Evolutionary conservation across 1,140 invertebrate species (phyloP).

Genomic region (Oreohelix idahoensis): DNA sequence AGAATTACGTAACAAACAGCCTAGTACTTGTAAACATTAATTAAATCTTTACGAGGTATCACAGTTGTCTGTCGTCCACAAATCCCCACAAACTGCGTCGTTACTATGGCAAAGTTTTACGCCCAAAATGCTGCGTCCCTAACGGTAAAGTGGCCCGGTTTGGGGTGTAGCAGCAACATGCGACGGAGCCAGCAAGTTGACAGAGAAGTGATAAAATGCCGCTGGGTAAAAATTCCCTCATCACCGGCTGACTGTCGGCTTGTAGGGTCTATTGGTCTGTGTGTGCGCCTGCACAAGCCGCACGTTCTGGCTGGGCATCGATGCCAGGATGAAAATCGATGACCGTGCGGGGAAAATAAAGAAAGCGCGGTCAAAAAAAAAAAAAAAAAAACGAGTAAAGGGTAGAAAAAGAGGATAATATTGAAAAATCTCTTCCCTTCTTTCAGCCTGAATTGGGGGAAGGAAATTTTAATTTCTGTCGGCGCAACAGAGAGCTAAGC

Average conservation of each 20-base stretch:
- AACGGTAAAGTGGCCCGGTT: not conserved
- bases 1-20: too few relatives aligned
- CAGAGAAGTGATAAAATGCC: slow-evolving; percentile 5
- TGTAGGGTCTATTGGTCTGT: not conserved
- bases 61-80: not conserved
- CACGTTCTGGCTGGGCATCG: not conserved
- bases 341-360: not conserved
- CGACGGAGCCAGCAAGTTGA: slow-evolving; percentile 13
- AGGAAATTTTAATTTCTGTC: slow-evolving; percentile 7
- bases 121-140: not conserved
- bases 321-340: slow-evolving; percentile 1
- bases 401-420: not conserved
- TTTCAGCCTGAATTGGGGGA: too few relatives aligned
- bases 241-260: slow-evolving; percentile 16
- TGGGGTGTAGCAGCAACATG: not conserved
- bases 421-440: not conserved
- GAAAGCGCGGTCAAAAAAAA: not conserved
- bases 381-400: not conserved
- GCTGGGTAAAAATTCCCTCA: slow-evolving; percentile 14
- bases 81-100: not conserved
- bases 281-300: not conserved
- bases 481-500: not conserved
- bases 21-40: too few relatives aligned
- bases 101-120: not conserved
- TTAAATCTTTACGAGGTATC: too few relatives aligned